These are phyloP conservation scores for Otocyon megalotis DNA, from an alignment of 2,113 vertebrate species.

Conservation along the genomic window DNA sequence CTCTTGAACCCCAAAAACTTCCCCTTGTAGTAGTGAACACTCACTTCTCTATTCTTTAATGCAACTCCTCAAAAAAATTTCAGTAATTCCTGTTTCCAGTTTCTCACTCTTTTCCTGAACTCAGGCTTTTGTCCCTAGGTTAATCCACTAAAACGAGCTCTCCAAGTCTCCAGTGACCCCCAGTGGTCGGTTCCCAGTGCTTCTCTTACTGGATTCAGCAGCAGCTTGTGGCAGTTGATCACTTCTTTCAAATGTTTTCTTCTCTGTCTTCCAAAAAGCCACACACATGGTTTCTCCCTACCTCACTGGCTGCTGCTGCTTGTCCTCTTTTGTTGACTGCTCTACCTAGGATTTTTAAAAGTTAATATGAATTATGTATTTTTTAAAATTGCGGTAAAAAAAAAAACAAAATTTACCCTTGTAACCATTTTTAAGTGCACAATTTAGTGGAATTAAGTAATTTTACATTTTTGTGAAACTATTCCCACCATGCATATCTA, in stretches of 20 bases:
- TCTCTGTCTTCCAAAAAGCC: conserved; percentile 22
- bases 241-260: conserved; percentile 18
- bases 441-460: conserved; percentile 13
- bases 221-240: not conserved
- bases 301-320: not conserved
- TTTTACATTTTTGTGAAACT: not conserved
- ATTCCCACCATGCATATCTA: not conserved
- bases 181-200: conserved; percentile 46
- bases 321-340: not conserved
- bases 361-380: conserved; percentile 9
- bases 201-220: not conserved
- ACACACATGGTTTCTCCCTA: not conserved
- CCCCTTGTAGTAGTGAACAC: not conserved
- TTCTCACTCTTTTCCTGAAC: not conserved
- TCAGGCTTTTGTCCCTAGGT: not conserved
- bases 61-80: not conserved
- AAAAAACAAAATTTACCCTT: not conserved
- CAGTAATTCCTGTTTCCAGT: not conserved
- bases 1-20: not conserved
- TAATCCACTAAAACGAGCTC: conserved; percentile 21
- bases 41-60: not conserved
- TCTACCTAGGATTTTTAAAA: not conserved
- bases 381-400: conserved; percentile 29
- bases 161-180: conserved; percentile 60
- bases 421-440: not conserved